Evolutionary conservation across 1,140 invertebrate species (phyloP).

Genomic region (Diplogasteroides magnus): DNA sequence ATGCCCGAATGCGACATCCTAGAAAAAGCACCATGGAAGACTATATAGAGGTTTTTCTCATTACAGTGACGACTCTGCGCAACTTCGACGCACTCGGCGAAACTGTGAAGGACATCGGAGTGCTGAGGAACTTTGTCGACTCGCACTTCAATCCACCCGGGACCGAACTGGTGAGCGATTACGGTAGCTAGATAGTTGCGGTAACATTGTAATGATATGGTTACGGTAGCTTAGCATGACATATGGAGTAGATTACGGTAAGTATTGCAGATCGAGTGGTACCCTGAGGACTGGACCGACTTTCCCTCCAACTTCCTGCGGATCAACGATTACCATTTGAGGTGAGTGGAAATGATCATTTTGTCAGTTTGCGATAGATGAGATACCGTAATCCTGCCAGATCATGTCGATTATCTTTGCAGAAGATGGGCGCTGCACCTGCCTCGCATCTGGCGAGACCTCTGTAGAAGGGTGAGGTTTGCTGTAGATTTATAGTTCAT

Average conservation of each 20-base stretch:
- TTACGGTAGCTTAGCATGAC: no score
- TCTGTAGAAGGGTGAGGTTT: slow-evolving; percentile 64
- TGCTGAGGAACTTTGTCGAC: slow-evolving; percentile 58
- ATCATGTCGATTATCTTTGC: no score
- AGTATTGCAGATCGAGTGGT: slow-evolving; percentile 30
- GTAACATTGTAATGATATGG: not conserved
- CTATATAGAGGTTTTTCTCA: no score
- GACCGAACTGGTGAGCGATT: slow-evolving; percentile 36
- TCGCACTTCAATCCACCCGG: slow-evolving; percentile 63
- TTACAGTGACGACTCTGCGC: slow-evolving; percentile 44
- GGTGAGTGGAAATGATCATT: no score
- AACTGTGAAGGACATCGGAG: slow-evolving; percentile 65
- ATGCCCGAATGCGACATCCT: no score
- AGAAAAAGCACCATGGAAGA: no score
- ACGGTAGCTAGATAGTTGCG: not conserved
- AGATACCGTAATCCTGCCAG: no score
- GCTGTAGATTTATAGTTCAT: no score
- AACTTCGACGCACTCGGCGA: slow-evolving; percentile 60
- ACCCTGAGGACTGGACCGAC: slow-evolving; percentile 46
- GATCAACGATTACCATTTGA: slow-evolving; percentile 68
- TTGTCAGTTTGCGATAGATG: no score
- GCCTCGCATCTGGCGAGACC: slow-evolving; percentile 71
- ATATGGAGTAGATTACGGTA: not conserved
- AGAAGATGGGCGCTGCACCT: slow-evolving; percentile 57
- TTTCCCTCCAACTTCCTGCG: slow-evolving; percentile 52